Evolutionary conservation across 64 coral and sea anemone genomes (phyloP), one percentile per base, ranked within the genome.

Genomic region (Hydrozoanthus tunicans): DNA sequence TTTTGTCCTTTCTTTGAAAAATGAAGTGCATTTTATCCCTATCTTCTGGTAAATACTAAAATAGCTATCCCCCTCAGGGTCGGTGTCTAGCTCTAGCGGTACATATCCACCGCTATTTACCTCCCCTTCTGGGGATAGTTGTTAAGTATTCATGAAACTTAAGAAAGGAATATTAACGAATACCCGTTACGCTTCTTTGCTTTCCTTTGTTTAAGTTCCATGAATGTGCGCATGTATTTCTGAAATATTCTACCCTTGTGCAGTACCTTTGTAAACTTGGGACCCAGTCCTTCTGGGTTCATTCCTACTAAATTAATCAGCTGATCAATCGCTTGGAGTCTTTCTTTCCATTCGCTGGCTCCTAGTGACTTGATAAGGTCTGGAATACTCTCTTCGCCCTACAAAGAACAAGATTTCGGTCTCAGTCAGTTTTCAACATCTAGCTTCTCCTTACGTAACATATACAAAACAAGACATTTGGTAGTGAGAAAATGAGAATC

Each of bases 241-340:
- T 20, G 20, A 20, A 20, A 65, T 56, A 15, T 9, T 68, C 26
- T 59, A 0, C 9, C 23, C 11, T 43, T 53, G 60, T 53, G 60
- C 15, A 6, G 9, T 98, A 98, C 96, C 96, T 98, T 98, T 5
- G 94, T 95, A 77, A 98, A 93, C 73, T 98, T 98, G 7, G 89
- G 43, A 52, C 94, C 94, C 9, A 95, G 77, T 13, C 94, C 94
- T 56, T 95, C 80, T 13, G 91, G 91, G 56, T 95, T 95, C 53
- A 84, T 78, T 78, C 91, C 77, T 7, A 92, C 84, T 17, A 98
- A 58, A n/a, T 92, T 81, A 75, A 93, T 90, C 82, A 98, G 76
- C 54, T 80, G 81, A 79, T 98, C 96, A 62, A 98, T 74, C 6
- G 93, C 96, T 56, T 92, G 91, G 43, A 94, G 89, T 77, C 96